Conservation (phyloP, 2,797 vertebrate species). For the Alcedo atthis region DNA sequence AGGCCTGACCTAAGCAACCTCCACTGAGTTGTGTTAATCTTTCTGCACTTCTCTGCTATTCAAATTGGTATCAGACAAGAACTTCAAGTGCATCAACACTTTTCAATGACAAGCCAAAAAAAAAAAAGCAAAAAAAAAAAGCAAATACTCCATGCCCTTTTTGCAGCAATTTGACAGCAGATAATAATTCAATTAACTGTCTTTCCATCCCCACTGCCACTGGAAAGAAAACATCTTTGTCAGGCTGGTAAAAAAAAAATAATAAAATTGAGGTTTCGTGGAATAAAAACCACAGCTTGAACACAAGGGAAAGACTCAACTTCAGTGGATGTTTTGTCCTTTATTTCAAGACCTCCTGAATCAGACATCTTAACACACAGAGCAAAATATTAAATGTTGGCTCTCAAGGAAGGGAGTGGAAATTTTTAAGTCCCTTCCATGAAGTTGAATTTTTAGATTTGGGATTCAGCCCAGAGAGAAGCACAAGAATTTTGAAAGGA, state of each 20-base stretch:
- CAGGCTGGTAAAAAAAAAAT: not conserved
- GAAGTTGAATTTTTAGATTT: not conserved
- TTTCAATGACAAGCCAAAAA: not conserved
- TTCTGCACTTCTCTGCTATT: not conserved
- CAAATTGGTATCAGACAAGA: slow-evolving; percentile 12
- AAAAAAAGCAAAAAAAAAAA: not conserved
- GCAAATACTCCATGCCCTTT: not conserved
- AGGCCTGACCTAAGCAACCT: not conserved
- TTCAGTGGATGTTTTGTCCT: not conserved
- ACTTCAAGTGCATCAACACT: slow-evolving; percentile 15
- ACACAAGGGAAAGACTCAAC: not conserved
- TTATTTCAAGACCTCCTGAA: not conserved
- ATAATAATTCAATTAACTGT: slow-evolving; percentile 32
- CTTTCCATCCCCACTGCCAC: not conserved
- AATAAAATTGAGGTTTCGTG: not conserved
- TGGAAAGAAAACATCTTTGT: slow-evolving; percentile 1
- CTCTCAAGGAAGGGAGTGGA: not conserved
- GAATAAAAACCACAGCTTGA: not conserved
- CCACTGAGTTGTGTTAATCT: not conserved
- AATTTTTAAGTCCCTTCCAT: not conserved
- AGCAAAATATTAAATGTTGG: not conserved
- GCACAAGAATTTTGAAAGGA: not conserved
- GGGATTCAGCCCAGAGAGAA: not conserved
- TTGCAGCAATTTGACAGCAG: slow-evolving; percentile 31
- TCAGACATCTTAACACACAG: not conserved